A percentile compares a stretch with the other conserved stretches of the same genome.
Conservation (phyloP, 2,888 invertebrate genomes). For the Caenorhabditis becei region DNA sequence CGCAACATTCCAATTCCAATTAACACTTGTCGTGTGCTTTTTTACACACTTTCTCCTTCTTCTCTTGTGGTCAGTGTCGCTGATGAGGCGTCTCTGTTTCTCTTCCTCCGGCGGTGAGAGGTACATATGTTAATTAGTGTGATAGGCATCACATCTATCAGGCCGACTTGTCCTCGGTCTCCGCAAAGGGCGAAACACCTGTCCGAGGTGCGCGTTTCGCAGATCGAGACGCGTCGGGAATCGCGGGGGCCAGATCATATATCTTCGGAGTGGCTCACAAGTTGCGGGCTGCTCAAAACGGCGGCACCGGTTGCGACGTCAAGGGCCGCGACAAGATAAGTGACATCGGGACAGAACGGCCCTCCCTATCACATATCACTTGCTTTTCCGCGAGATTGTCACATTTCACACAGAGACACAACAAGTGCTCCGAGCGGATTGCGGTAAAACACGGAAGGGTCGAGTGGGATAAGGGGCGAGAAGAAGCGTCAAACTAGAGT, state of each 20-base stretch:
- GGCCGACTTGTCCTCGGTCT: slow-evolving; percentile 8
- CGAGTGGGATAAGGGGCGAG: not conserved
- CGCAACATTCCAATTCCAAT: slow-evolving; percentile 15
- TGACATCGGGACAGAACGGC: slow-evolving; percentile 23
- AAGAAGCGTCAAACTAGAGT: not conserved
- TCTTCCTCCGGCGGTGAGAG: not conserved
- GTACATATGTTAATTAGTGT: slow-evolving; percentile 64
- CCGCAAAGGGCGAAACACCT: slow-evolving; percentile 41
- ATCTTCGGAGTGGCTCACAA: slow-evolving; percentile 20
- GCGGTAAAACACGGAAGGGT: slow-evolving; percentile 39
- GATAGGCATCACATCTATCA: slow-evolving; percentile 46
- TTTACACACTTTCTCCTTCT: slow-evolving; percentile 39
- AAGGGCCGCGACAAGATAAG: slow-evolving; percentile 49
- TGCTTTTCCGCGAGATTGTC: slow-evolving; percentile 17
- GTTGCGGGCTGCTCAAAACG: not conserved
- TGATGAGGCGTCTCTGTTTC: not conserved
- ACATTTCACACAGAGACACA: slow-evolving; percentile 27
- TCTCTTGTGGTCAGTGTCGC: not conserved
- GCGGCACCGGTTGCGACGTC: slow-evolving; percentile 14
- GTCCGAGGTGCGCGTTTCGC: slow-evolving; percentile 15
- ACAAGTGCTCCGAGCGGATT: slow-evolving; percentile 40
- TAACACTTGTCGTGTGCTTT: slow-evolving; percentile 43
- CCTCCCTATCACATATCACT: slow-evolving; percentile 44
- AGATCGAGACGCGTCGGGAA: not conserved
- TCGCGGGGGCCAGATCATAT: slow-evolving; percentile 52